Evolutionary conservation across 2,113 vertebrate species (phyloP).

Genomic region (Ceyx melanurus): DNA sequence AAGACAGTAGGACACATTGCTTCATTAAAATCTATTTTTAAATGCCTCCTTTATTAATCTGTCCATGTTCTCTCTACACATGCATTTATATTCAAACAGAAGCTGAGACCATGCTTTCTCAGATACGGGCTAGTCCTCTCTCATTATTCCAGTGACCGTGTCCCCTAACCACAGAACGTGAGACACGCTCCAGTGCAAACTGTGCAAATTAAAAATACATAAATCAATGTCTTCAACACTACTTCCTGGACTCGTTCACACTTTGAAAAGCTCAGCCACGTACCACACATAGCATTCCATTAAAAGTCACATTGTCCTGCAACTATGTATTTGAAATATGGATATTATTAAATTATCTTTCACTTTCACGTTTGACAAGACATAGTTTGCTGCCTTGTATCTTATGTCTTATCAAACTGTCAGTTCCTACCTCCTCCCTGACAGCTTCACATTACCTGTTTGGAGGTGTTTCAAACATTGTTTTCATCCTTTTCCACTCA

Average conservation of each 20-base stretch:
- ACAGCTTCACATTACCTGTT: neutral
- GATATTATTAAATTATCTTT: neutral
- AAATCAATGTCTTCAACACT: neutral
- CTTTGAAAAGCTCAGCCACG: neutral
- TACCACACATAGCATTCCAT: neutral
- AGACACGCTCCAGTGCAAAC: neutral
- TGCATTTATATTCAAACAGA: neutral
- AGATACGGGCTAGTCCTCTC: neutral
- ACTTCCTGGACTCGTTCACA: neutral
- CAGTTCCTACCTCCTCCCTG: neutral
- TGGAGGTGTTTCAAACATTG: neutral
- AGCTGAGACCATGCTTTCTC: neutral
- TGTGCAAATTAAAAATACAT: neutral
- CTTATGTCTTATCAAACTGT: neutral
- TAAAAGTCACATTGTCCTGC: neutral
- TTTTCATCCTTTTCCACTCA: neutral
- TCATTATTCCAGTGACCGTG: neutral
- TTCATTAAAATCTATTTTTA: neutral
- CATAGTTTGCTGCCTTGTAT: neutral
- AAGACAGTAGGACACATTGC: neutral
- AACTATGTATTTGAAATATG: neutral
- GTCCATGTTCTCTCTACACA: neutral
- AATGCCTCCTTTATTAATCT: neutral
- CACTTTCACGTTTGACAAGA: neutral
- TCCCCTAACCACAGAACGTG: neutral